phyloP scores from a whole-genome alignment of 2,797 vertebrate genomes.

The Anguilla megastoma region DNA sequence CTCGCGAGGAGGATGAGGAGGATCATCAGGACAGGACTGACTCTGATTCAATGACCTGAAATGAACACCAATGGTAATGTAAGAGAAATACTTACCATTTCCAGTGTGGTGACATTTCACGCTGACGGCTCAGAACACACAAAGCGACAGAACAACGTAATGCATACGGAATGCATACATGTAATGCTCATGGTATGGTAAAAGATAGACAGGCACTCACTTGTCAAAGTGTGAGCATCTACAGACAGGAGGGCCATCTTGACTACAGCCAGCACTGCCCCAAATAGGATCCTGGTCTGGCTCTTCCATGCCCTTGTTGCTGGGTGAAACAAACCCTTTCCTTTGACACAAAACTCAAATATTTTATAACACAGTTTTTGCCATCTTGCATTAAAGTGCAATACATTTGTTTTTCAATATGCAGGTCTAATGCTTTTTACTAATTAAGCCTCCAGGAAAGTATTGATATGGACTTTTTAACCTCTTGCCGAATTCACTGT shows the following conservation, averaged over 20 bases:
- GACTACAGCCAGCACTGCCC: constrained; percentile 41
- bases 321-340: constrained; percentile 42
- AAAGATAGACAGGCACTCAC: background rate
- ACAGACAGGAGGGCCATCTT: accelerated
- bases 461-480: background rate
- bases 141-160: background rate
- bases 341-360: background rate
- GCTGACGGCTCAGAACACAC: background rate
- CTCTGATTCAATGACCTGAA: constrained; percentile 42
- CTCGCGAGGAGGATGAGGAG: background rate
- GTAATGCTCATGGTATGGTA: background rate
- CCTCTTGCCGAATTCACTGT: background rate
- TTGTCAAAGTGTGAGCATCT: background rate
- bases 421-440: background rate
- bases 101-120: background rate
- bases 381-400: background rate
- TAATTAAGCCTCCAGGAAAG: background rate
- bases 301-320: constrained; percentile 67
- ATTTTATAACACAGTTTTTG: background rate
- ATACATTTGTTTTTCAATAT: background rate
- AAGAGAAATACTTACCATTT: background rate
- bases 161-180: background rate
- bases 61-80: constrained; percentile 25
- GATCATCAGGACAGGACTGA: background rate
- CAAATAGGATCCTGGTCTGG: constrained; percentile 54